Evolutionary conservation across 2,797 vertebrate species (phyloP).

Genomic region (Lutjanus campechanus): DNA sequence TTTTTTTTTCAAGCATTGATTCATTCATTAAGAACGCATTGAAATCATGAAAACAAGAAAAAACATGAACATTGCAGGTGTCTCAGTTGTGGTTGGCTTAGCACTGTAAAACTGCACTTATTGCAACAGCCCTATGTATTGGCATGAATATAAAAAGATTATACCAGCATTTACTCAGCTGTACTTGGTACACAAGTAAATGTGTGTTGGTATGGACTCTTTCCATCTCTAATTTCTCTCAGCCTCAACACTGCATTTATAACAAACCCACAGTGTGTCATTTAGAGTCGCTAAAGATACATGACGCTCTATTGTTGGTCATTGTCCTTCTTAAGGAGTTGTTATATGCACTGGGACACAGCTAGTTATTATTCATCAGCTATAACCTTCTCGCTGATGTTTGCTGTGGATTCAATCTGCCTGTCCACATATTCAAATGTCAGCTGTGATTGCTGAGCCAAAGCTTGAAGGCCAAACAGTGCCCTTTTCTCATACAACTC

Average conservation of each 20-base stretch:
- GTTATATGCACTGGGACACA: slow-evolving; percentile 6
- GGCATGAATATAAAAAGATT: too few relatives aligned
- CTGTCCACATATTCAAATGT: slow-evolving; percentile 77
- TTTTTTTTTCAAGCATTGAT: too few relatives aligned
- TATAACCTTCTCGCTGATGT: slow-evolving; percentile 60
- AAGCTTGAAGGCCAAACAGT: slow-evolving; percentile 70
- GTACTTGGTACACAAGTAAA: not conserved
- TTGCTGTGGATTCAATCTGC: slow-evolving; percentile 56
- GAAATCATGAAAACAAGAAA: too few relatives aligned
- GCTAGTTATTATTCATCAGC: slow-evolving; percentile 59
- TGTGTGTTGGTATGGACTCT: not conserved
- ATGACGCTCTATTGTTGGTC: not conserved
- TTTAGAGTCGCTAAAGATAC: slow-evolving; percentile 20
- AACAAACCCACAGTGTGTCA: not conserved
- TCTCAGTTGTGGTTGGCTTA: too few relatives aligned
- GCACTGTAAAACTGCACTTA: too few relatives aligned
- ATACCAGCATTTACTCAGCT: too few relatives aligned
- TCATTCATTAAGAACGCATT: too few relatives aligned
- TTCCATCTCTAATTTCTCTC: not conserved
- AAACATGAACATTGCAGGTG: too few relatives aligned
- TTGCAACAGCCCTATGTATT: too few relatives aligned
- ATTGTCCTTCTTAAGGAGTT: slow-evolving; percentile 35
- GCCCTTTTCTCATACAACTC: slow-evolving; percentile 67
- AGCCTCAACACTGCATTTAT: slow-evolving; percentile 2
- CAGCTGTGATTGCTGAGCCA: slow-evolving; percentile 69